A percentile compares a stretch with the other conserved stretches of the same genome.
These are phyloP conservation scores for Dendrocincla fuliginosa DNA, from an alignment of 2,797 vertebrate species.

Conservation along the genomic window DNA sequence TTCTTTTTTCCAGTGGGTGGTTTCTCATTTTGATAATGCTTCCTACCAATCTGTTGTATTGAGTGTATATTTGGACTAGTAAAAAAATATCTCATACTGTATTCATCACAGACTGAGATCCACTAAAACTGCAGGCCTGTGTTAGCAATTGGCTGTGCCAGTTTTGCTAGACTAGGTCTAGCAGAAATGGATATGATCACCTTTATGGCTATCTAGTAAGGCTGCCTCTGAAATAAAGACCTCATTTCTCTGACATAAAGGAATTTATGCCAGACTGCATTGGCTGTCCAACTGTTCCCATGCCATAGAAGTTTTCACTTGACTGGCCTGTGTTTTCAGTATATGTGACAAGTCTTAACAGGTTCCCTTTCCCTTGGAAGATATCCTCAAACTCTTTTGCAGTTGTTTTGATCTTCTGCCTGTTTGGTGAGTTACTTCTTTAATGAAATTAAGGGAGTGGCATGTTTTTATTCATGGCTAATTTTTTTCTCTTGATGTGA, in stretches of 20 bases:
- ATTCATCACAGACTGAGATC: neutral
- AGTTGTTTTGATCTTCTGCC: constrained; percentile 53
- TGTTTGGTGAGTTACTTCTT: constrained; percentile 20
- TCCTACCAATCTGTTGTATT: neutral
- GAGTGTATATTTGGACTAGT: neutral
- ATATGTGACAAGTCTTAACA: constrained; percentile 18
- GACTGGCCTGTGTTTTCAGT: neutral
- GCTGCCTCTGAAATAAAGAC: neutral
- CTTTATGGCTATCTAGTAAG: neutral
- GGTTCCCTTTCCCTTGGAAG: constrained; percentile 18
- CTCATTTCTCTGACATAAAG: neutral
- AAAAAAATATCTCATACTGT: neutral
- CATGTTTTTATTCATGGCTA: neutral
- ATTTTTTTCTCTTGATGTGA: constrained; percentile 4
- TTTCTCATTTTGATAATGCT: neutral
- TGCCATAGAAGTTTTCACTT: neutral
- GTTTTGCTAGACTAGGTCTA: neutral
- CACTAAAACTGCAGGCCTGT: neutral
- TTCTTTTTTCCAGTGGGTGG: neutral
- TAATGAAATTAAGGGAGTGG: constrained; percentile 52
- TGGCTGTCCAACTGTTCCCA: neutral
- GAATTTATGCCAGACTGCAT: neutral
- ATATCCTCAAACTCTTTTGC: constrained; percentile 11
- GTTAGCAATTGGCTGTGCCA: neutral
- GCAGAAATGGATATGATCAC: neutral